Conservation (phyloP, 2,113 vertebrate species). For the Thamnophis sirtalis region DNA sequence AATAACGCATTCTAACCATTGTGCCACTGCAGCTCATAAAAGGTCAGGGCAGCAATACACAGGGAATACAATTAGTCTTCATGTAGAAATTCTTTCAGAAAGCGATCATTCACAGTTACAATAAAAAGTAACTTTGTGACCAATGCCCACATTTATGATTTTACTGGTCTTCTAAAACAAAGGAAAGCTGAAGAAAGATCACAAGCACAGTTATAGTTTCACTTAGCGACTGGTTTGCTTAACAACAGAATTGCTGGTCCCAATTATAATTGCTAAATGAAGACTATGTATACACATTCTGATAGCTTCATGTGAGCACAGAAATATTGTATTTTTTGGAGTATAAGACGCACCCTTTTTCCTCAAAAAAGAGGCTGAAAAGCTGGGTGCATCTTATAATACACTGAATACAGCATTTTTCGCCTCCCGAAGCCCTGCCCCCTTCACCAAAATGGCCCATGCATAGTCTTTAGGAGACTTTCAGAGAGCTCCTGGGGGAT, state of each 20-base stretch:
- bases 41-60: not conserved
- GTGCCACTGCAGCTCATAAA: not conserved
- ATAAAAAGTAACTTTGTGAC: not conserved
- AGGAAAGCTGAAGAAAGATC: not conserved
- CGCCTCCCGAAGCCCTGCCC: too few relatives aligned
- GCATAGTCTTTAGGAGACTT: too few relatives aligned
- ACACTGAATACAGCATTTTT: too few relatives aligned
- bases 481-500: too few relatives aligned
- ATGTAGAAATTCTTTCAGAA: not conserved
- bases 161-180: not conserved
- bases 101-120: not conserved
- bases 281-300: not conserved
- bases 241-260: not conserved
- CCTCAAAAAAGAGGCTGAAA: too few relatives aligned
- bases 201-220: not conserved
- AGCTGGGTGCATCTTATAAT: too few relatives aligned
- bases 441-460: too few relatives aligned
- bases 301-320: not conserved
- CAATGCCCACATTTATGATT: not conserved
- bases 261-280: not conserved
- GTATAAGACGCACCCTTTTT: too few relatives aligned
- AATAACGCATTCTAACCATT: too few relatives aligned
- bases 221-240: not conserved
- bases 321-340: not conserved
- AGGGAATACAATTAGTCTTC: not conserved